phyloP scores from a whole-genome alignment of 53 echinoderm and acorn worm genomes.

The Paracentrotus lividus region DNA sequence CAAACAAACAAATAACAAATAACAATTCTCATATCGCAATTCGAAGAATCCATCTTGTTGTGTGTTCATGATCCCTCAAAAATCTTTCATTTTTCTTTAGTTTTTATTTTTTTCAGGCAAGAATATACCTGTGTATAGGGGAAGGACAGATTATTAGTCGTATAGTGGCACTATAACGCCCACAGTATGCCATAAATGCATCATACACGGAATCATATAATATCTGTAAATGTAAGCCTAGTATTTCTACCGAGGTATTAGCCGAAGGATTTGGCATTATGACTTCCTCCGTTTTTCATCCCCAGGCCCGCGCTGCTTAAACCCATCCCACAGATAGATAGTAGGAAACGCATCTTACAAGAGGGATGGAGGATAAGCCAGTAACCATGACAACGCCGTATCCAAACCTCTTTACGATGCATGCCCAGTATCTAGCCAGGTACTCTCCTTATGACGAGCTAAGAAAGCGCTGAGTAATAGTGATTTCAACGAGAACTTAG shows the following conservation, averaged over 20 bases:
- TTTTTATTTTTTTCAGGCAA: too few species aligned
- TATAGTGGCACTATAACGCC: neutral
- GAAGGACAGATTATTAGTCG: too few species aligned
- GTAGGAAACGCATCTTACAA: conserved; percentile 22
- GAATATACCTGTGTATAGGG: neutral
- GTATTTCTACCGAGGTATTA: conserved; percentile 49
- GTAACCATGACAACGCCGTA: conserved; percentile 61
- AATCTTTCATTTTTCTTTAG: neutral
- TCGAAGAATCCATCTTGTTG: neutral
- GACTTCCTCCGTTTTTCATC: neutral
- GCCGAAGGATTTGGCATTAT: conserved; percentile 58
- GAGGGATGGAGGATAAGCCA: conserved; percentile 62
- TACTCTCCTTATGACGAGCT: neutral
- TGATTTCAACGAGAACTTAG: conserved; percentile 11
- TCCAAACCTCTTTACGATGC: conserved; percentile 66
- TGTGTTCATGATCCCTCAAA: neutral
- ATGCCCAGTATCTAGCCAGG: neutral
- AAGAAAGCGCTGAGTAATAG: conserved; percentile 35
- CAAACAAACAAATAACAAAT: too few species aligned
- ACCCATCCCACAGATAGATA: conserved; percentile 7
- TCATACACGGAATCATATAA: conserved; percentile 44
- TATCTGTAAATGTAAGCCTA: conserved; percentile 60
- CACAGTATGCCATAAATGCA: neutral
- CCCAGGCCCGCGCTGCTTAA: conserved; percentile 19
- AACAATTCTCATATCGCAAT: too few species aligned